Percentiles rank a stretch among this genome's conserved stretches.
phyloP scores from a whole-genome alignment of 2,888 invertebrate genomes.

The Apeira syringaria region DNA sequence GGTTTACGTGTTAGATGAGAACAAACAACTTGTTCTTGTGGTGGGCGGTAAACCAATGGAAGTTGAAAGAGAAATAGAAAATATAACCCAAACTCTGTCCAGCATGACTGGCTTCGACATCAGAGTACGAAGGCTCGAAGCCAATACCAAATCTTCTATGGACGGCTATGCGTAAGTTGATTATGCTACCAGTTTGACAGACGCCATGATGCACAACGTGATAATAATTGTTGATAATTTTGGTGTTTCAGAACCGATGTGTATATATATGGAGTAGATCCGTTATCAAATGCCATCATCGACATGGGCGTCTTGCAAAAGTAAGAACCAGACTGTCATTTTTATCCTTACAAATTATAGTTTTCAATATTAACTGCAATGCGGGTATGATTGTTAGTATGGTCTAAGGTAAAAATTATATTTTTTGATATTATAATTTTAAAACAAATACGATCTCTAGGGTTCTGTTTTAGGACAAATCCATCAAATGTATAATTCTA shows the following conservation, averaged over 20 bases:
- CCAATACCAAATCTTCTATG: conserved; percentile 87
- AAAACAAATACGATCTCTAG: no score
- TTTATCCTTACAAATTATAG: not conserved
- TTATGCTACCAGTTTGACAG: no score
- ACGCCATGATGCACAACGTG: no score
- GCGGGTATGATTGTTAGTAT: no score
- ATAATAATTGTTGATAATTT: no score
- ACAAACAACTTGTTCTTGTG: conserved; percentile 91
- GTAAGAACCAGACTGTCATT: conserved; percentile 72
- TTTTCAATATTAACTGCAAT: no score
- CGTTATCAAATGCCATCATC: conserved; percentile 90
- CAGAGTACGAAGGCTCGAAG: conserved; percentile 89
- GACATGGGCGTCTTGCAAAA: conserved; percentile 91
- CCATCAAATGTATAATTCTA: no score
- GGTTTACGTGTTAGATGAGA: conserved; percentile 93
- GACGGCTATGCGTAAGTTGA: conserved; percentile 86
- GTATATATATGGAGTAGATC: conserved; percentile 93
- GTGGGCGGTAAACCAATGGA: conserved; percentile 90
- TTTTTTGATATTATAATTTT: no score
- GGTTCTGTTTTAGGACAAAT: no score
- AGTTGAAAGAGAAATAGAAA: conserved; percentile 88
- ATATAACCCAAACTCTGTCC: conserved; percentile 87
- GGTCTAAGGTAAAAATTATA: no score
- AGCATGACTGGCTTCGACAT: conserved; percentile 91
- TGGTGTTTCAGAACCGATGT: conserved; percentile 89